Evolutionary conservation across 2,888 invertebrate genomes (phyloP).

Genomic region (Dynastes grantii): DNA sequence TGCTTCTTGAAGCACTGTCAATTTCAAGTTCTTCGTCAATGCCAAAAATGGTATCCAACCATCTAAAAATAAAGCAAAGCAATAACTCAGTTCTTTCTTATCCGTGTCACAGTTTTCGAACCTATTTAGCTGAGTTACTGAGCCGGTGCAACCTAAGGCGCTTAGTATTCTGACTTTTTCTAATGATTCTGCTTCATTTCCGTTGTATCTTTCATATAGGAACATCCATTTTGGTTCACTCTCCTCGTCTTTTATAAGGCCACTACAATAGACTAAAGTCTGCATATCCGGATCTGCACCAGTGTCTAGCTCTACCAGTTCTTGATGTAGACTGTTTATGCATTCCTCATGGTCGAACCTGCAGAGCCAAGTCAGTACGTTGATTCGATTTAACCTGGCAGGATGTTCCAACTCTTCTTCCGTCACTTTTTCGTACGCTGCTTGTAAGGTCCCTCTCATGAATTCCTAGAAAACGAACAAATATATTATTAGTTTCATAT

Average conservation of each 20-base stretch:
- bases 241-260: conserved; percentile 72
- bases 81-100: neutral
- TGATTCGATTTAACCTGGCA: conserved; percentile 66
- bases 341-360: conserved; percentile 66
- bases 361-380: conserved; percentile 60
- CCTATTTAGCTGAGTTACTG: conserved; percentile 72
- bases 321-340: conserved; percentile 5
- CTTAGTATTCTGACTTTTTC: conserved; percentile 78
- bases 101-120: conserved; percentile 59
- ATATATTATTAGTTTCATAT: neutral
- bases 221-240: conserved; percentile 61
- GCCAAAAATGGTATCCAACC: conserved; percentile 9
- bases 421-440: conserved; percentile 44
- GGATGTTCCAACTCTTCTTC: conserved; percentile 35
- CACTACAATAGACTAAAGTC: conserved; percentile 75
- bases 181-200: conserved; percentile 31
- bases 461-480: conserved; percentile 27
- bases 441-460: conserved; percentile 37
- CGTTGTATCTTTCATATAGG: conserved; percentile 19
- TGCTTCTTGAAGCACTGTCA: neutral
- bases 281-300: conserved; percentile 74
- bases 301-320: conserved; percentile 9
- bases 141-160: conserved; percentile 78
- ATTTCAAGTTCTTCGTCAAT: neutral
- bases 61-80: conserved; percentile 5